phyloP scores from a whole-genome alignment of 2,797 vertebrate genomes.

The Tokudaia tokunoshimensis region DNA sequence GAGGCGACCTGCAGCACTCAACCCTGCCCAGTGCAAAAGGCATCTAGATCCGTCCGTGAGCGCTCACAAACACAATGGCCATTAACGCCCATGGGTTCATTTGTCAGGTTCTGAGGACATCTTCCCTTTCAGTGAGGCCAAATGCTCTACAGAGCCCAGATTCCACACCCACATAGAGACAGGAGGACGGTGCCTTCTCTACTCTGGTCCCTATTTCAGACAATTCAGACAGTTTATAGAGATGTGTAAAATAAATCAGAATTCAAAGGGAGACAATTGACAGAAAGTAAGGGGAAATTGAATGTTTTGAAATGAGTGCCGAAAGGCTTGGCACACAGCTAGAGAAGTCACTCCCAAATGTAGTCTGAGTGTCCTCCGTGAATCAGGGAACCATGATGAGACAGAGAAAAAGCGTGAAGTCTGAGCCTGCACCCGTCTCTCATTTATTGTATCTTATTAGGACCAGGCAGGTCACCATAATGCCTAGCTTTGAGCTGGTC shows the following conservation, averaged over 20 bases:
- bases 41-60: neutral
- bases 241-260: slow-evolving; percentile 27
- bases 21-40: neutral
- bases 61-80: neutral
- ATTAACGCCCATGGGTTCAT: neutral
- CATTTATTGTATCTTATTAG: neutral
- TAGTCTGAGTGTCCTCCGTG: neutral
- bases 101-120: neutral
- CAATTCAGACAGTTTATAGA: neutral
- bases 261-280: neutral
- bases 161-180: neutral
- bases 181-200: neutral
- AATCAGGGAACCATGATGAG: neutral
- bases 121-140: neutral
- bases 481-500: neutral
- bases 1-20: neutral
- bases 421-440: neutral
- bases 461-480: neutral
- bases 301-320: neutral
- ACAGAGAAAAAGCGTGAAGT: neutral
- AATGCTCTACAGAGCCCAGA: neutral
- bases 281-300: neutral
- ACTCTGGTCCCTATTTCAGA: neutral
- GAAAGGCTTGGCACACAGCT: neutral
- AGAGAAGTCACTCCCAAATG: neutral